These are phyloP conservation scores for Melanotaenia boesemani DNA, from an alignment of 2,797 vertebrate genomes.

Conservation along the genomic window DNA sequence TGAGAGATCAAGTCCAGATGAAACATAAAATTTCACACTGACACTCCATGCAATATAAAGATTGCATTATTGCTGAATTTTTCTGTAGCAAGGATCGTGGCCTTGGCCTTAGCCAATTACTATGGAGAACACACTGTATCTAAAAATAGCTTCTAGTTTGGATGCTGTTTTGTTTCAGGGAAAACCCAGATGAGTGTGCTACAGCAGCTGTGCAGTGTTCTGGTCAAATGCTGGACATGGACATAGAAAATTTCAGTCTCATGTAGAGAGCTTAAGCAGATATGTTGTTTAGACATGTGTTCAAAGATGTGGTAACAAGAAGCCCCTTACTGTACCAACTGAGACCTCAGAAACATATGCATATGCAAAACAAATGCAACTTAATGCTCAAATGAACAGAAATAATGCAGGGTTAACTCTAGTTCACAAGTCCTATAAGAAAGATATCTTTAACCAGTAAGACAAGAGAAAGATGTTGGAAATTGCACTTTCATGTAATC, in stretches of 20 bases:
- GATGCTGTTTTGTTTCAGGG: slow-evolving; percentile 50
- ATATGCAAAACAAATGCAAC: slow-evolving; percentile 3
- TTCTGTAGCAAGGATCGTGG: slow-evolving; percentile 30
- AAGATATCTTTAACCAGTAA: slow-evolving; percentile 62
- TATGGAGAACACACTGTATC: slow-evolving; percentile 53
- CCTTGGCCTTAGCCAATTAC: slow-evolving; percentile 67
- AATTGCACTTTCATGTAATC: slow-evolving; percentile 80
- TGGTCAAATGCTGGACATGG: slow-evolving; percentile 44
- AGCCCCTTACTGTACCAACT: background rate
- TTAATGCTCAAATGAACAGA: slow-evolving; percentile 3
- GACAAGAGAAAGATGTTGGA: slow-evolving; percentile 69
- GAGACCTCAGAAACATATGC: background rate
- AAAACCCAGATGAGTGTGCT: slow-evolving; percentile 35
- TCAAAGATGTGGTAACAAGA: background rate
- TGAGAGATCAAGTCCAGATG: slow-evolving; percentile 40
- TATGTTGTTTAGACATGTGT: slow-evolving; percentile 13
- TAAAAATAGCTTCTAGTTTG: slow-evolving; percentile 75
- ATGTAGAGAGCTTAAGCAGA: slow-evolving; percentile 10
- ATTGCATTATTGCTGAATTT: slow-evolving; percentile 24
- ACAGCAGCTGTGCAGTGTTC: slow-evolving; percentile 52
- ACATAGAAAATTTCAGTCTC: slow-evolving; percentile 13
- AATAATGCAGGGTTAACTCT: slow-evolving; percentile 38
- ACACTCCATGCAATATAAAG: slow-evolving; percentile 6
- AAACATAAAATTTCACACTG: background rate
- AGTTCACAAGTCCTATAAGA: slow-evolving; percentile 29